Evolutionary conservation across 2,888 invertebrate species (phyloP).

Genomic region (Agelastica alni): DNA sequence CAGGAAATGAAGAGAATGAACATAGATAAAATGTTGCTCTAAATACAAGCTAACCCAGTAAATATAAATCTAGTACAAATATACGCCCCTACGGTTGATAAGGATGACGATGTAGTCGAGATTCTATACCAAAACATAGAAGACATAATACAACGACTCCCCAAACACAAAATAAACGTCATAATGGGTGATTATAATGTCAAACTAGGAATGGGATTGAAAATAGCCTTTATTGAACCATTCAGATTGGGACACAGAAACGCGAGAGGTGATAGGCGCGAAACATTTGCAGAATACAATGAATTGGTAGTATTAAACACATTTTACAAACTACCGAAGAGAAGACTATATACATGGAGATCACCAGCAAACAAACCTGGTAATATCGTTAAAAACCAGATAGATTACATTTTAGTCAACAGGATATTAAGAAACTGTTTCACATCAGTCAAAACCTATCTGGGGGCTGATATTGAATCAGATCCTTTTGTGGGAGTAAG

Average conservation of each 20-base stretch:
- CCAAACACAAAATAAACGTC: neutral
- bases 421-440: constrained; percentile 27
- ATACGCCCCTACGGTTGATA: neutral
- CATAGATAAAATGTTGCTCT: neutral
- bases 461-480: too few species aligned
- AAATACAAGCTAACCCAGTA: neutral
- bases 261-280: neutral
- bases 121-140: neutral
- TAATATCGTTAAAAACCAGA: constrained; percentile 34
- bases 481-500: too few species aligned
- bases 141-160: neutral
- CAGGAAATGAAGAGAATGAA: too few species aligned
- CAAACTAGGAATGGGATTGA: neutral
- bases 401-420: constrained; percentile 32
- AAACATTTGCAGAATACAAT: constrained; percentile 27
- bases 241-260: neutral
- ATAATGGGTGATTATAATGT: neutral
- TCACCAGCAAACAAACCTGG: constrained; percentile 28
- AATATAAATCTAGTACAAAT: too few species aligned
- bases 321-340: constrained; percentile 32
- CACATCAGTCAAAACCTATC: constrained; percentile 32
- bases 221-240: neutral
- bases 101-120: neutral
- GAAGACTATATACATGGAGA: constrained; percentile 39
- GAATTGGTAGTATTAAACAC: too few species aligned